Evolutionary conservation across 1,140 invertebrate species (phyloP).

Genomic region (Pollicipes pollicipes): DNA sequence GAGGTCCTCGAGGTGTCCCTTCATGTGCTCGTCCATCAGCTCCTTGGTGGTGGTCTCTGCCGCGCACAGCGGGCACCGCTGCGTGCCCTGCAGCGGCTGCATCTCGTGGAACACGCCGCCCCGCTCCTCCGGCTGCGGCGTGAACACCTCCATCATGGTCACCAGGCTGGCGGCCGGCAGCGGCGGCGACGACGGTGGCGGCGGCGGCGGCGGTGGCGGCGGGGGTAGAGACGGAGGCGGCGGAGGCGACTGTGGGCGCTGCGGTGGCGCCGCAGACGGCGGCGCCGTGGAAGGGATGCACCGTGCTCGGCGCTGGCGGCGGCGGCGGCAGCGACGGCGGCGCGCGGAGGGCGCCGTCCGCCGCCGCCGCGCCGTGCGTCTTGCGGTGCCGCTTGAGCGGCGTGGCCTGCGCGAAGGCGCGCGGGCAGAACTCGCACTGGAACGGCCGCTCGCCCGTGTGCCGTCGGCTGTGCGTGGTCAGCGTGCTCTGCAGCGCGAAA

Average conservation of each 20-base stretch:
- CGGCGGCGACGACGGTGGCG: no score
- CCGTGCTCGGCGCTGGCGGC: no score
- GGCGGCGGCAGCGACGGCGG: no score
- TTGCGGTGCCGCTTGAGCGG: conserved; percentile 14
- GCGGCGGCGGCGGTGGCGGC: no score
- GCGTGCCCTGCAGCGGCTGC: not conserved
- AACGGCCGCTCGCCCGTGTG: conserved; percentile 20
- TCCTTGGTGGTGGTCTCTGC: not conserved
- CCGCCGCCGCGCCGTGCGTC: not conserved
- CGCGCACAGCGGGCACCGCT: not conserved
- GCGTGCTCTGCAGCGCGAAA: conserved; percentile 20
- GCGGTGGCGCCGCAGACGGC: no score
- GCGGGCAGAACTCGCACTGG: conserved; percentile 34
- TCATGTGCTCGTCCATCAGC: not conserved
- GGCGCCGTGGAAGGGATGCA: no score
- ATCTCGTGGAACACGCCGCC: not conserved
- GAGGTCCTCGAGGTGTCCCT: not conserved
- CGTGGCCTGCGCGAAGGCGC: conserved; percentile 28
- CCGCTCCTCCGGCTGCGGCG: not conserved
- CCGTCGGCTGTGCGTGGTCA: conserved; percentile 21
- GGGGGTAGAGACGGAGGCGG: not conserved
- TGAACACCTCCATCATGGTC: not conserved
- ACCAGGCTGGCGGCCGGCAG: not conserved
- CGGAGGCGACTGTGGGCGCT: no score
- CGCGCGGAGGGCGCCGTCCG: no score